Base-by-base conservation (phyloP, 1,140 invertebrate species). In the Aphaenogaster ashmeadi region DNA sequence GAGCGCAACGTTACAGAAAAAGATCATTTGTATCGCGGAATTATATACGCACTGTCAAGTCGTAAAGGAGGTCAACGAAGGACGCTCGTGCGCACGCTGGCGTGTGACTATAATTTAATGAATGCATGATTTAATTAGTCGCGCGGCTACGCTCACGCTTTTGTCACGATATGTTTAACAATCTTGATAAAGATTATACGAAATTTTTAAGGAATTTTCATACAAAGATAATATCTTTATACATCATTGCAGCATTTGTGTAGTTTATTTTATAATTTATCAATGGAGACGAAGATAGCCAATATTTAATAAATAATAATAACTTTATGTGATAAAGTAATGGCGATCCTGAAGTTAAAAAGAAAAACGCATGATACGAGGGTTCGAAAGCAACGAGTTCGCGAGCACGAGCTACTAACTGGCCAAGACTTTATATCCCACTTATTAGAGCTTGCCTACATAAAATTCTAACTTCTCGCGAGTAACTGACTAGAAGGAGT, bases 101-200 rank as follows among this genome's bases (percentile, higher is more conserved):
- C n/a, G 41, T 60, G 54, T 41, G 54, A 50, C 71, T 84, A 52
- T 62, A 75, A 75, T 50, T 84, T 84, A 84, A 84, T 84, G 69
- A 84, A 84, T 84, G 80, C 69, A 84, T 84, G 80, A 74, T 84
- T 84, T 84, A 84, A 84, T 84, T 84, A 84, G 18, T 56, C 41
- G 80, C 41, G 80, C 52, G 67, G 36, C 80, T 74, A 74, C 69
- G 54, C 69, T 84, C 69, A 36, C 56, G 69, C 80, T 62, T 71
- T 84, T 75, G 69, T 84, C 80, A 75, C 80, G 66, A 60, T 56
- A 84, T 62, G 69, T 74, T 84, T 60, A 60, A 58, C 67, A 44
- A 84, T 75, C 54, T 38, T 62, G 80, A 71, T 81, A 21, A 44
- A 44, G 47, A 60, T 60, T 47, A 58, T 15, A 36, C 7, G 9